These are phyloP conservation scores for Aricia artaxerxes DNA, from an alignment of 2,888 invertebrate genomes.

Conservation along the genomic window DNA sequence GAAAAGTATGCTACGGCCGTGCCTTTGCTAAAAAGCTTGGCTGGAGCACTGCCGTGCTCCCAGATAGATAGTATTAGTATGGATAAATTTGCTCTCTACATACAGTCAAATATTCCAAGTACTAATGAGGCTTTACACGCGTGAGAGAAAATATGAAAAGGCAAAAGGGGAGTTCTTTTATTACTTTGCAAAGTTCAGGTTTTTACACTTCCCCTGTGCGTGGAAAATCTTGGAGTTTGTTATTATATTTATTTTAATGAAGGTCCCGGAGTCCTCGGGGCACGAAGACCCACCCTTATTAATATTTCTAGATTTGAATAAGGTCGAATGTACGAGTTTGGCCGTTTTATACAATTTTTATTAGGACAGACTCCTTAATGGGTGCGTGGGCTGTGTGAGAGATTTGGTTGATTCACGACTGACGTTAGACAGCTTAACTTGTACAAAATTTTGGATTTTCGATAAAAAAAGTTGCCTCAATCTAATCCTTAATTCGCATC, in stretches of 20 bases:
- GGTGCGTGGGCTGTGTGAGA: neutral
- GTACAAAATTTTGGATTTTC: too few relatives aligned
- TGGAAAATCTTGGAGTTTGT: slow-evolving; percentile 20
- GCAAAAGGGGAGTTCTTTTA: slow-evolving; percentile 2
- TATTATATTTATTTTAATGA: slow-evolving; percentile 27
- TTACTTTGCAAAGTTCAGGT: neutral
- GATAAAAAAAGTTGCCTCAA: too few relatives aligned
- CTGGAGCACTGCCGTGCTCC: too few relatives aligned
- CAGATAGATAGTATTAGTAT: too few relatives aligned
- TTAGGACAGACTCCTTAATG: slow-evolving; percentile 3
- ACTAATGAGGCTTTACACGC: neutral
- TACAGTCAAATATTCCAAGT: neutral
- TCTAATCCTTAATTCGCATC: too few relatives aligned
- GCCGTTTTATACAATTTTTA: slow-evolving; percentile 18
- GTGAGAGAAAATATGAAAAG: slow-evolving; percentile 12
- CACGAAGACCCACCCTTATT: neutral
- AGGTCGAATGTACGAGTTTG: slow-evolving; percentile 16
- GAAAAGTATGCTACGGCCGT: too few relatives aligned
- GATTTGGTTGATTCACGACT: neutral
- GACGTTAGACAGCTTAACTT: neutral
- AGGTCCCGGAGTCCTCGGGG: slow-evolving; percentile 1
- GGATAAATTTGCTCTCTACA: neutral
- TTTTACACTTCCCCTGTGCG: slow-evolving; percentile 10
- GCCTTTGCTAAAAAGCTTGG: too few relatives aligned
- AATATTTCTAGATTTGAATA: slow-evolving; percentile 24